Percentiles rank a stretch among this genome's conserved stretches.
phyloP scores from a whole-genome alignment of 2,888 invertebrate genomes.

The Epistrophella euchroma region DNA sequence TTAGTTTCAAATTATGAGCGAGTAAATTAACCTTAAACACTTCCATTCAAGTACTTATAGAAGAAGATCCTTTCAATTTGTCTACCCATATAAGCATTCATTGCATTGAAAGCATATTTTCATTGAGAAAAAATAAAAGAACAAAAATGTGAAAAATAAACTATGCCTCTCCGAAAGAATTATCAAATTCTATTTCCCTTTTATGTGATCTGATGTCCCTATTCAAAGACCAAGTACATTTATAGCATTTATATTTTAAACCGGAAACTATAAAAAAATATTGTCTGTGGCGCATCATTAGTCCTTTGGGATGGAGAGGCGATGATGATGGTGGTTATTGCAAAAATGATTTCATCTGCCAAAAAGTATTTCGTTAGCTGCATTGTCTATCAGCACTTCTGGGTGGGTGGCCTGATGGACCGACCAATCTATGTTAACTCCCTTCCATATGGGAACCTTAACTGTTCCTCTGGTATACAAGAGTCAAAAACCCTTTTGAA shows the following conservation, averaged over 20 bases:
- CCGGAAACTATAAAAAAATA: conserved; percentile 17
- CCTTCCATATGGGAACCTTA: conserved; percentile 16
- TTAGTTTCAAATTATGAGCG: not conserved
- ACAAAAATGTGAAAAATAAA: not conserved
- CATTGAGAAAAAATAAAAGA: not conserved
- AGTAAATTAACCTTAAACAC: not conserved
- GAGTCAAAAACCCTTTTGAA: not conserved
- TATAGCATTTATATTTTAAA: conserved; percentile 2
- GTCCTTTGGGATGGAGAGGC: conserved; percentile 4
- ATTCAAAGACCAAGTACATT: not conserved
- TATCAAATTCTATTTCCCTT: conserved; percentile 8
- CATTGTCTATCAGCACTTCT: conserved; percentile 42
- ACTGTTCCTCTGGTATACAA: not conserved
- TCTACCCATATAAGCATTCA: not conserved
- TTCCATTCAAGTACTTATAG: not conserved
- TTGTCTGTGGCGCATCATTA: conserved; percentile 25
- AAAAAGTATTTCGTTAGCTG: conserved; percentile 32
- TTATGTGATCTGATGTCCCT: not conserved
- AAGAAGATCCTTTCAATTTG: not conserved
- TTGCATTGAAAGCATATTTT: not conserved
- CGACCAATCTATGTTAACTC: conserved; percentile 16
- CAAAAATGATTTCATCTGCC: conserved; percentile 26
- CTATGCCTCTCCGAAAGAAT: not conserved
- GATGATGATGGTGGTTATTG: not conserved
- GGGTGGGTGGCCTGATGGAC: not conserved